Evolutionary conservation across 2,797 vertebrate genomes (phyloP).

Genomic region (Mionectes olivaceus): DNA sequence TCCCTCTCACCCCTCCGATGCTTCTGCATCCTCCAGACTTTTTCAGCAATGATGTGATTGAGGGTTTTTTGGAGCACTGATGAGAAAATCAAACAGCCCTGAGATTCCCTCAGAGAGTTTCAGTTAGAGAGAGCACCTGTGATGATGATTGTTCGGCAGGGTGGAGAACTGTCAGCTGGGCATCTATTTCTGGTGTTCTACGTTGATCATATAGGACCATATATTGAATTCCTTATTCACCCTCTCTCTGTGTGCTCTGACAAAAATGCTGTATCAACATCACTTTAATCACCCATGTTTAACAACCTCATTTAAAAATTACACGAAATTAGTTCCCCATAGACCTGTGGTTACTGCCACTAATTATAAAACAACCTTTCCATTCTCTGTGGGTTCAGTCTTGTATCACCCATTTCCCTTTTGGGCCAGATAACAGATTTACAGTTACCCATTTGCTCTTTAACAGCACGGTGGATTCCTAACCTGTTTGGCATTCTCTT

Average conservation of each 20-base stretch:
- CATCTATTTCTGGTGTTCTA: background rate
- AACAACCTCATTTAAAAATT: background rate
- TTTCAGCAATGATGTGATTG: background rate
- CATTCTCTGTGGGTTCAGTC: background rate
- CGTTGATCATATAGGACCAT: background rate
- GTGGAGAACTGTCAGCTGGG: background rate
- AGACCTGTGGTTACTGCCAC: background rate
- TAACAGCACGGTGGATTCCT: background rate
- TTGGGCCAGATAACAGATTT: constrained; percentile 58
- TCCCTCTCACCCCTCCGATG: accelerated
- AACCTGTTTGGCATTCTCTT: constrained; percentile 44
- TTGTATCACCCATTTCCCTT: background rate
- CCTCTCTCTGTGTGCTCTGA: background rate
- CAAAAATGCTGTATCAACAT: background rate
- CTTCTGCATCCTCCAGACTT: background rate
- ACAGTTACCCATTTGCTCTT: constrained; percentile 36
- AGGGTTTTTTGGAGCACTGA: background rate
- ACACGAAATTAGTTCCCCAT: background rate
- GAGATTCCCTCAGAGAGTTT: background rate
- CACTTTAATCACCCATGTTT: background rate
- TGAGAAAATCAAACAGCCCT: background rate
- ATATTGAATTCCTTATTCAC: background rate
- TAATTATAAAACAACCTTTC: constrained; percentile 1
- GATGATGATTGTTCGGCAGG: background rate
- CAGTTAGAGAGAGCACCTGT: background rate